Base-by-base conservation (phyloP, 1,140 invertebrate species). In the Agrilus planipennis region DNA sequence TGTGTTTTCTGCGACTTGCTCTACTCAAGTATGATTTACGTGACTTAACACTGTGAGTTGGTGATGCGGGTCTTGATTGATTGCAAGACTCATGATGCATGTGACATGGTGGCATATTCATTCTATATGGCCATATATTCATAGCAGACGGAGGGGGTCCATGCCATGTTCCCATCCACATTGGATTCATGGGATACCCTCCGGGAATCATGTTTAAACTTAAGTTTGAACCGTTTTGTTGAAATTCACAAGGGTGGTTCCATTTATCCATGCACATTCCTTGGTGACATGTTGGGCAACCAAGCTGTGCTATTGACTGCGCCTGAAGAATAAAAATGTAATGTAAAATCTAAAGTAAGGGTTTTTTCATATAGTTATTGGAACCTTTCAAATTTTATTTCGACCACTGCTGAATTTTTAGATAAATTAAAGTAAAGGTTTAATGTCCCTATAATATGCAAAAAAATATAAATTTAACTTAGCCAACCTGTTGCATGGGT, bases 301-400 rank as follows among this genome's bases (percentile, higher is more conserved):
- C 72, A 2, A 80, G 53, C 16, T 79, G 77, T 0, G 77, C 77
- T 69, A 81, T 72, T 0, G 79, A 82, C 50, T 81, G 78, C 0
- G 78, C 75, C 78, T 82, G 51, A 6, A 57, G 58, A 18, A 30
- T 18, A 35, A 41, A 28, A 19, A 20, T n/a, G n/a, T 22, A 18
- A 34, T n/a, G 12, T 34, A 30, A 12, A 12, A 30, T 30, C 11
- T 30, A 30, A n/a, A 30, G 12, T 12, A 30, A 30, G 28, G 4
- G 4, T 5, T 30, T 30, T n/a, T n/a, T n/a, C n/a, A n/a, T n/a
- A n/a, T n/a, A n/a, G n/a, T n/a, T n/a, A n/a, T n/a, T n/a, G n/a
- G n/a, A n/a, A n/a, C n/a, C n/a, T n/a, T n/a, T n/a, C 6, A 12
- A 12, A 30, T 6, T 30, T 30, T 30, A 4, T 12, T 12, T 12